phyloP scores from a whole-genome alignment of 2,888 invertebrate species.

The Plagodis pulveraria region DNA sequence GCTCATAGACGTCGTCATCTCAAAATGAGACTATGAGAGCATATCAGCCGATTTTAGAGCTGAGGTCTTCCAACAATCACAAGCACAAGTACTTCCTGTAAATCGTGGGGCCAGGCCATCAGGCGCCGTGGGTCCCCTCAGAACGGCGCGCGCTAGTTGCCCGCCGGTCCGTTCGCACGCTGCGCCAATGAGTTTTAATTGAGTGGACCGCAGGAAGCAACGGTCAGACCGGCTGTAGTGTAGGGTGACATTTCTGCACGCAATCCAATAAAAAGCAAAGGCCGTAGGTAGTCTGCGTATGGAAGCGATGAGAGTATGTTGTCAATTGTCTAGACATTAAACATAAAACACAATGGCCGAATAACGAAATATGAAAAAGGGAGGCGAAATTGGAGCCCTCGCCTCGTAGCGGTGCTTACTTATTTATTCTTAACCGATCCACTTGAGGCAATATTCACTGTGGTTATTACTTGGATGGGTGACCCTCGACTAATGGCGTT shows the following conservation, averaged over 20 bases:
- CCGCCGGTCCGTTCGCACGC: conserved; percentile 73
- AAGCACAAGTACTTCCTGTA: conserved; percentile 69
- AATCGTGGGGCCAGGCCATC: conserved; percentile 41
- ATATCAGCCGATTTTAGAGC: conserved; percentile 3
- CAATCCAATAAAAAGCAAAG: conserved; percentile 14
- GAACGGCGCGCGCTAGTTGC: conserved; percentile 23
- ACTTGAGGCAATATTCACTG: too few relatives aligned
- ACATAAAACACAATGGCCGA: background rate
- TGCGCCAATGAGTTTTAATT: conserved; percentile 82
- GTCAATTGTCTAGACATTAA: conserved; percentile 2
- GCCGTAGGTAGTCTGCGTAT: conserved; percentile 2
- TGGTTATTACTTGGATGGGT: too few relatives aligned
- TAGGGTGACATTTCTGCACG: conserved; percentile 65
- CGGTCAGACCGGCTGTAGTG: conserved; percentile 64
- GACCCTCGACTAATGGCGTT: too few relatives aligned
- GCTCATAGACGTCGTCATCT: background rate
- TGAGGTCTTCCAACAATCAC: conserved; percentile 48
- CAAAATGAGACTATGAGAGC: background rate
- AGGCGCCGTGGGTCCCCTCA: conserved; percentile 25
- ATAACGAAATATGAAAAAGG: background rate
- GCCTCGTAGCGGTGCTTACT: too few relatives aligned
- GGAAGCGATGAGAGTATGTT: conserved; percentile 2
- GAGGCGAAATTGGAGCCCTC: too few relatives aligned
- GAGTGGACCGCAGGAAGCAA: conserved; percentile 74
- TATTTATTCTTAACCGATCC: too few relatives aligned